Evolutionary conservation across 2,797 vertebrate species (phyloP).

Genomic region (Cyclura pinguis): DNA sequence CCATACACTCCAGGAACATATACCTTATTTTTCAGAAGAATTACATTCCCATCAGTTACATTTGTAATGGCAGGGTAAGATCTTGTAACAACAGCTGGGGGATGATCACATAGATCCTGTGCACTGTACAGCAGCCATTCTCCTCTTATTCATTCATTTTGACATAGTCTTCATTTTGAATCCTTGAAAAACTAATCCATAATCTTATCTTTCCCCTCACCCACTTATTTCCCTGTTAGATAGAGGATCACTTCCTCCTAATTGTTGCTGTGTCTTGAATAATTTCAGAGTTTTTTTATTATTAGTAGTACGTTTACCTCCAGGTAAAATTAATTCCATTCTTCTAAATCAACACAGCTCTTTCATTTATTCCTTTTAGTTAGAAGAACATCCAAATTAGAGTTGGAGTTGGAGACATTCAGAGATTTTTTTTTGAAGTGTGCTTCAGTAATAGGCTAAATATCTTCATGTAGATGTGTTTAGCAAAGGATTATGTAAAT

Average conservation of each 20-base stretch:
- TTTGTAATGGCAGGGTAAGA: neutral
- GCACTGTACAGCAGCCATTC: neutral
- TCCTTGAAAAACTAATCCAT: neutral
- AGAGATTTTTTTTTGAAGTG: neutral
- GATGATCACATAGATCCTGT: neutral
- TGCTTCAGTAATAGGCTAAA: neutral
- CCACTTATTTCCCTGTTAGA: neutral
- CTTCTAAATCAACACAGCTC: conserved; percentile 22
- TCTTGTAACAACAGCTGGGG: neutral
- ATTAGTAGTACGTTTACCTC: neutral
- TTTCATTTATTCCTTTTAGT: conserved; percentile 11
- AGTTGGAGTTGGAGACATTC: neutral
- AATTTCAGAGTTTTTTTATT: conserved; percentile 9
- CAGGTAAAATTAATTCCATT: conserved; percentile 12
- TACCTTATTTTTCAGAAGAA: neutral
- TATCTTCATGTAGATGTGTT: neutral
- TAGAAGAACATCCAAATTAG: neutral
- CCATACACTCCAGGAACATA: neutral
- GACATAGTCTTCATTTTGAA: neutral
- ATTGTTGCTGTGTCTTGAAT: conserved; percentile 23
- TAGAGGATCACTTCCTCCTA: neutral
- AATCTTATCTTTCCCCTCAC: neutral
- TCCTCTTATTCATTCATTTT: neutral
- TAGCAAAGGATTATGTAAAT: neutral
- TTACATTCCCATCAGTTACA: neutral